These are phyloP conservation scores for Macheiramphus alcinus DNA, from an alignment of 2,113 vertebrate genomes.

Conservation along the genomic window DNA sequence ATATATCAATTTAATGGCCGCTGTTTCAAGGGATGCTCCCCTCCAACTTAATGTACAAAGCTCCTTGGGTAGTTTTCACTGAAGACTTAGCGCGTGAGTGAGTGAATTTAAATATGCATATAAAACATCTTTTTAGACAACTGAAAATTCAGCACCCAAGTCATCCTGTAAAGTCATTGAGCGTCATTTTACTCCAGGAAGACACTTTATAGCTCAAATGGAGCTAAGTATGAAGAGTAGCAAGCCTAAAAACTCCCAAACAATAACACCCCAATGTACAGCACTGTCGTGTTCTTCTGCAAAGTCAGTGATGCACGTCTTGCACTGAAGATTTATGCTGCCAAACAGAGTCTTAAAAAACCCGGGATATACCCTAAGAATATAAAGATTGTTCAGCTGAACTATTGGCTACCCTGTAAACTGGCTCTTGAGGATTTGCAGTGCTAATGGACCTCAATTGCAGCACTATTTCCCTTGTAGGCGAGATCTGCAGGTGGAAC, in stretches of 20 bases:
- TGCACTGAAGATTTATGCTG: background rate
- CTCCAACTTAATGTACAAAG: background rate
- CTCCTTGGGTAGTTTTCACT: background rate
- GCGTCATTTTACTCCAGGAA: conserved; percentile 11
- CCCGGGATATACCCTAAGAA: background rate
- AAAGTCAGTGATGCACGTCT: background rate
- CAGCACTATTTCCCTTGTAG: background rate
- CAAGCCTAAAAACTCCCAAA: background rate
- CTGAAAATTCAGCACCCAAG: conserved; percentile 15
- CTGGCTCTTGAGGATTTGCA: background rate
- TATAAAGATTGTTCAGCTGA: background rate
- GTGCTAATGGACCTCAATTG: background rate
- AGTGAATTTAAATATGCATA: background rate
- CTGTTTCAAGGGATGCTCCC: background rate
- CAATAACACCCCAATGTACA: background rate
- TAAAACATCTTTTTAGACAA: background rate
- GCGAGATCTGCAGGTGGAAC: background rate
- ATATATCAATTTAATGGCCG: background rate
- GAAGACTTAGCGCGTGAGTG: background rate
- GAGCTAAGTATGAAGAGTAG: background rate
- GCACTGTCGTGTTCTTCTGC: background rate
- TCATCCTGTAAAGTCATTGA: conserved; percentile 45
- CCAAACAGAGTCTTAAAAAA: background rate
- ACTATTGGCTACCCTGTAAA: background rate
- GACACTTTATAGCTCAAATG: background rate